A percentile compares a stretch with the other conserved stretches of the same genome.
Conservation (phyloP, 1,140 invertebrate species). For the Dendroctonus valens region DNA sequence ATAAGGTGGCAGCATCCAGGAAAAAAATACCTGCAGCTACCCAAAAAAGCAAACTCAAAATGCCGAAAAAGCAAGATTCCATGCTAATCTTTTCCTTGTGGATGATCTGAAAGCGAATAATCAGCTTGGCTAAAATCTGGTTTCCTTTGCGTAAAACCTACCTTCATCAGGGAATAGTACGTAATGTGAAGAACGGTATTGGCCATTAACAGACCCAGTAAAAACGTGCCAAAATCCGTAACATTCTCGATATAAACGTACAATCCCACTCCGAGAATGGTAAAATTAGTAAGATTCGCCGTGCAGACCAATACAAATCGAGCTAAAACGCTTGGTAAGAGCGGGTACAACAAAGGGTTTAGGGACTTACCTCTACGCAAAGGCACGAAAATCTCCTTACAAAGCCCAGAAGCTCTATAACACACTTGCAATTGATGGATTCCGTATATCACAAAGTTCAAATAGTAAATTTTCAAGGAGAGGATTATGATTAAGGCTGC, state of each 20-base stretch:
- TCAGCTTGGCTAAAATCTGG: not conserved
- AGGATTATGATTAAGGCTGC: slow-evolving; percentile 43
- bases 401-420: slow-evolving; percentile 21
- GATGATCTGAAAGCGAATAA: slow-evolving; percentile 57
- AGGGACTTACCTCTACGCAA: slow-evolving; percentile 48
- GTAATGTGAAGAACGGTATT: slow-evolving; percentile 79
- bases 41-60: slow-evolving; percentile 67
- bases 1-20: slow-evolving; percentile 72
- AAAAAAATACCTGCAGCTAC: slow-evolving; percentile 70
- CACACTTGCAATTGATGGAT: slow-evolving; percentile 49
- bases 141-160: slow-evolving; percentile 41
- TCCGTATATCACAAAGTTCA: slow-evolving; percentile 40
- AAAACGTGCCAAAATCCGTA: slow-evolving; percentile 78
- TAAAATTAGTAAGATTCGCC: slow-evolving; percentile 74
- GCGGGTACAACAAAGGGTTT: not conserved
- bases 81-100: slow-evolving; percentile 65
- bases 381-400: slow-evolving; percentile 52
- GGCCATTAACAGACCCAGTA: slow-evolving; percentile 76
- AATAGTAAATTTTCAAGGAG: slow-evolving; percentile 47
- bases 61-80: slow-evolving; percentile 66
- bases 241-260: slow-evolving; percentile 60
- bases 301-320: slow-evolving; percentile 58
- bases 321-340: slow-evolving; percentile 38
- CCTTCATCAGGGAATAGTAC: slow-evolving; percentile 87
- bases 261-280: slow-evolving; percentile 62